A percentile compares a stretch with the other conserved stretches of the same genome.
These are phyloP conservation scores for Schrankia costaestrigalis DNA, from an alignment of 2,888 invertebrate genomes.

Conservation along the genomic window DNA sequence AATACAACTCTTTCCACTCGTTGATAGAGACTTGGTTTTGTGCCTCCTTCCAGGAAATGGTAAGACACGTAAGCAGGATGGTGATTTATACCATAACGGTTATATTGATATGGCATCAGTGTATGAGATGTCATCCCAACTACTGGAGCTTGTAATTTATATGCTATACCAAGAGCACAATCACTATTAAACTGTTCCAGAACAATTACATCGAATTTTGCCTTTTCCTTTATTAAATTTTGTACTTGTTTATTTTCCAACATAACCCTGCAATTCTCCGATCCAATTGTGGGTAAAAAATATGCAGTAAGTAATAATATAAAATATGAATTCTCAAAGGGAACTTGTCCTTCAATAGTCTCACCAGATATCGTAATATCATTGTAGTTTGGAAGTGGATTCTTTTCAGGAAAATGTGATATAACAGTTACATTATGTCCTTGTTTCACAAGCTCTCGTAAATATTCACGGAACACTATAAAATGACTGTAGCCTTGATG, in stretches of 20 bases:
- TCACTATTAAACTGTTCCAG: constrained; percentile 87
- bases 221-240: constrained; percentile 54
- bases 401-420: constrained; percentile 81
- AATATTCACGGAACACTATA: constrained; percentile 80
- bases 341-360: constrained; percentile 40
- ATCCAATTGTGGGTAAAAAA: constrained; percentile 40
- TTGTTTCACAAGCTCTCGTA: constrained; percentile 79
- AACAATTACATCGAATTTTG: constrained; percentile 84
- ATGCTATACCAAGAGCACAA: constrained; percentile 84
- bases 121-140: constrained; percentile 80
- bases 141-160: constrained; percentile 82
- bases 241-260: constrained; percentile 57
- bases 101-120: constrained; percentile 82
- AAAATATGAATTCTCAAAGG: constrained; percentile 42
- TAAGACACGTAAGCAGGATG: constrained; percentile 81
- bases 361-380: constrained; percentile 76
- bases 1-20: constrained; percentile 57
- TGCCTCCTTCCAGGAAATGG: constrained; percentile 71
- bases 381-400: constrained; percentile 75
- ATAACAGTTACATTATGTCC: constrained; percentile 86
- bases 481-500: constrained; percentile 86
- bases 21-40: constrained; percentile 57
- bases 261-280: constrained; percentile 54
- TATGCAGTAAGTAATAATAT: constrained; percentile 32
- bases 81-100: constrained; percentile 77